Evolutionary conservation across 2,113 vertebrate genomes (phyloP), one percentile per base, ranked within the genome.

Genomic region (Myotis brandtii): DNA sequence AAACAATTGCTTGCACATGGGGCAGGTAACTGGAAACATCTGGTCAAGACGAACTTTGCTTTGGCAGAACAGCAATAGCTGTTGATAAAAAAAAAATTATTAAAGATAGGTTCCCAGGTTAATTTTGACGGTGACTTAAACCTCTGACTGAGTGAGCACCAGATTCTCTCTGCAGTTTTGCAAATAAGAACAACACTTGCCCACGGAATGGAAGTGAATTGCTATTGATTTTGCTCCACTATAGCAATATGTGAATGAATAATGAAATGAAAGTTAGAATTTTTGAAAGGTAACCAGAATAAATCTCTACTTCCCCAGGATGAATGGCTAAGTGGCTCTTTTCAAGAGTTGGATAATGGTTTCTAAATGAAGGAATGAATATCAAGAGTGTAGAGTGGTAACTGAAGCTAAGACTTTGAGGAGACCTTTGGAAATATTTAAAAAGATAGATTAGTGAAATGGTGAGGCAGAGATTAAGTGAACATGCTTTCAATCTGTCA

Each of bases 391-490:
- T 96, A 97, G 97, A 94, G 73, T 97, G 96, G 98, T 98, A 98
- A 97, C 97, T 91, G 97, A 97, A 89, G 95, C 93, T 96, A 97
- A 97, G 97, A 97, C 97, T 97, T 89, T 97, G 97, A 98, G 96
- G 94, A 97, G 92, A 98, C 72, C 97, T 98, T 97, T 98, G 96
- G 96, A 98, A 98, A 97, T 97, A 97, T 97, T 98, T 98, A 21
- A 96, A 98, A 98, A 98, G 97, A 98, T 96, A 98, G 96, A 98
- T 98, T 97, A 98, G 93, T 97, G 98, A 97, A 95, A 85, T 95
- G 97, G 97, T 95, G 96, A 98, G 97, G 97, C 97, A 98, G 92
- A 98, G 97, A 98, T 98, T 96, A 98, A 98, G 96, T 89, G 96
- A 98, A 97, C 97, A 96, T 92, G 96, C 96, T 97, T 98, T 91